phyloP scores from a whole-genome alignment of 1,140 invertebrate genomes.

The Dreissena polymorpha region DNA sequence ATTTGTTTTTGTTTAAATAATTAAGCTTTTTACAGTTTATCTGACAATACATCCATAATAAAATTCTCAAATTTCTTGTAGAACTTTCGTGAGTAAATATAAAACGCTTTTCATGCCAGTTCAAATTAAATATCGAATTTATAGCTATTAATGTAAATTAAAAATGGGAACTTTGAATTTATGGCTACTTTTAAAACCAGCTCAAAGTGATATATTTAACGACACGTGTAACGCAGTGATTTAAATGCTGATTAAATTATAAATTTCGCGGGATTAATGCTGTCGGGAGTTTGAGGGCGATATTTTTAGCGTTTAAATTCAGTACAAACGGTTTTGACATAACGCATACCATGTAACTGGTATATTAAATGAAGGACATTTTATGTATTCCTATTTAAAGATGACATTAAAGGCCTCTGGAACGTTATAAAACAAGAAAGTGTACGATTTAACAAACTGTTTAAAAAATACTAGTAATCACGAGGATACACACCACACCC shows the following conservation, averaged over 20 bases:
- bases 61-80: conserved; percentile 17
- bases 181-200: conserved; percentile 9
- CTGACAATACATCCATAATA: not conserved
- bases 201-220: conserved; percentile 32
- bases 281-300: not conserved
- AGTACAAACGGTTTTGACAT: no score
- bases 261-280: conserved; percentile 37
- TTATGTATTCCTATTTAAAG: no score
- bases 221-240: conserved; percentile 1
- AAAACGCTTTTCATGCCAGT: conserved; percentile 1
- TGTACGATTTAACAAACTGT: no score
- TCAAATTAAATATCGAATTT: conserved; percentile 18
- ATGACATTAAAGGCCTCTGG: no score
- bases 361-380: no score
- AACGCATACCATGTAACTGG: no score
- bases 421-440: no score
- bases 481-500: no score
- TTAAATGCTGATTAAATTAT: conserved; percentile 43
- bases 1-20: conserved; percentile 27
- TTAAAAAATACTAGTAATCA: no score
- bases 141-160: not conserved
- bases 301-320: no score
- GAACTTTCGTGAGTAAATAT: conserved; percentile 25
- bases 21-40: not conserved
- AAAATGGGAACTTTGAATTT: conserved; percentile 8